Conservation (phyloP, 1,140 invertebrate species). For the Fopius arisanus region DNA sequence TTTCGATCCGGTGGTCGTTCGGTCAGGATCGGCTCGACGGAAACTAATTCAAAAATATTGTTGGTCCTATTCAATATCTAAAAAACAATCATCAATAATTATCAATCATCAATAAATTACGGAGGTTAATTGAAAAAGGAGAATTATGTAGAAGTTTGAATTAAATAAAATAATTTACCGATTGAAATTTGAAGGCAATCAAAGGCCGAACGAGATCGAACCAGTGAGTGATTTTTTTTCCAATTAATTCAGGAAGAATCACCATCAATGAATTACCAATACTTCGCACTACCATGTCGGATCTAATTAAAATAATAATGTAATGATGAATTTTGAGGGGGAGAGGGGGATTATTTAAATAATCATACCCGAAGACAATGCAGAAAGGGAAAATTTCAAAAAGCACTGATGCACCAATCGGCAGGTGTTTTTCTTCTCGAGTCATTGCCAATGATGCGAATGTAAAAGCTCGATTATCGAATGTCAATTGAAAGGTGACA, state of each 20-base stretch:
- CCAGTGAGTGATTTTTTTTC: slow-evolving; percentile 88
- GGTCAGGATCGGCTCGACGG: slow-evolving; percentile 80
- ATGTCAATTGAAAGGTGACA: slow-evolving; percentile 91
- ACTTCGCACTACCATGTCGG: slow-evolving; percentile 87
- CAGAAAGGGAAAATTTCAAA: slow-evolving; percentile 99
- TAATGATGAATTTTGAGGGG: background rate
- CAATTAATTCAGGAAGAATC: slow-evolving; percentile 85
- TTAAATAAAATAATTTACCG: slow-evolving; percentile 74
- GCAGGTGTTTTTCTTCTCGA: slow-evolving; percentile 84
- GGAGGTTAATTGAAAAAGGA: slow-evolving; percentile 14
- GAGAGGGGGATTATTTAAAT: background rate
- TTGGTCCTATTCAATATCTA: slow-evolving; percentile 94
- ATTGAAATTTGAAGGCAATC: slow-evolving; percentile 93
- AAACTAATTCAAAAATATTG: slow-evolving; percentile 95
- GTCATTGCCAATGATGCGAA: slow-evolving; percentile 82
- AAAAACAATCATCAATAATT: slow-evolving; percentile 33
- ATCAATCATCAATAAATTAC: too few species aligned
- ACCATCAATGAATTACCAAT: slow-evolving; percentile 93
- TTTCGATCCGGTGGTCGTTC: slow-evolving; percentile 68
- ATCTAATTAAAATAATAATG: slow-evolving; percentile 65
- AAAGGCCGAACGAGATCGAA: slow-evolving; percentile 91
- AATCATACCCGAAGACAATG: slow-evolving; percentile 87
- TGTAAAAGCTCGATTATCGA: slow-evolving; percentile 91
- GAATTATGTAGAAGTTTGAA: too few species aligned
- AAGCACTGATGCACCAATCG: slow-evolving; percentile 86